phyloP scores from a whole-genome alignment of 2,888 invertebrate species.

The Dryadula phaetusa region DNA sequence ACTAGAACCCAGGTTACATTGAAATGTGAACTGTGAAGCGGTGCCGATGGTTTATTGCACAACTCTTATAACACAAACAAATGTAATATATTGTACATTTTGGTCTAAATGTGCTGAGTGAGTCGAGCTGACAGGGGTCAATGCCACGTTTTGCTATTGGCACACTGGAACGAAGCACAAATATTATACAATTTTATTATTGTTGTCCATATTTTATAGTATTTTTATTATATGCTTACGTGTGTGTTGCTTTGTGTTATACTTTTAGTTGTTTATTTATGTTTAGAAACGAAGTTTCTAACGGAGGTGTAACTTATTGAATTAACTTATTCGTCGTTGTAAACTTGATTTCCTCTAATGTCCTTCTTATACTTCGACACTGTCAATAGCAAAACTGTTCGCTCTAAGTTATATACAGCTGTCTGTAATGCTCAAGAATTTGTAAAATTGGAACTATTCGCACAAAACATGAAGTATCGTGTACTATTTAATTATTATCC shows the following conservation, averaged over 20 bases:
- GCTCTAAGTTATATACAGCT: conserved; percentile 78
- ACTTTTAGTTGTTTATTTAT: conserved; percentile 76
- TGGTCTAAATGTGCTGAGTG: conserved; percentile 83
- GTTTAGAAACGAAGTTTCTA: conserved; percentile 81
- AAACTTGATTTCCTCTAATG: conserved; percentile 68
- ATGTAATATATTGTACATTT: conserved; percentile 85
- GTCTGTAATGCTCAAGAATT: conserved; percentile 81
- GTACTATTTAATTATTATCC: conserved; percentile 70
- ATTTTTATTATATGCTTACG: conserved; percentile 77
- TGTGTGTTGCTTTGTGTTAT: conserved; percentile 83
- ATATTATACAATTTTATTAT: conserved; percentile 63
- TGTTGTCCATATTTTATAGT: conserved; percentile 79
- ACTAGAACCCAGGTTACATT: conserved; percentile 79
- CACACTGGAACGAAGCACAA: conserved; percentile 71
- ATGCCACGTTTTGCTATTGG: conserved; percentile 84
- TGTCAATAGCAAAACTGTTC: conserved; percentile 84
- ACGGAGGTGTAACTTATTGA: conserved; percentile 74
- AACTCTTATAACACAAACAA: conserved; percentile 76
- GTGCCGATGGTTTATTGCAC: conserved; percentile 78
- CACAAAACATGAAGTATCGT: conserved; percentile 75
- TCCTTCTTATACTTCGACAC: conserved; percentile 61
- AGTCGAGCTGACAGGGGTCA: conserved; percentile 68
- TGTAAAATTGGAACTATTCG: conserved; percentile 82
- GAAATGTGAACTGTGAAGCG: conserved; percentile 78
- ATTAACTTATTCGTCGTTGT: conserved; percentile 83